Conservation (phyloP, 2,113 vertebrate genomes). For the Grammomys surdaster region DNA sequence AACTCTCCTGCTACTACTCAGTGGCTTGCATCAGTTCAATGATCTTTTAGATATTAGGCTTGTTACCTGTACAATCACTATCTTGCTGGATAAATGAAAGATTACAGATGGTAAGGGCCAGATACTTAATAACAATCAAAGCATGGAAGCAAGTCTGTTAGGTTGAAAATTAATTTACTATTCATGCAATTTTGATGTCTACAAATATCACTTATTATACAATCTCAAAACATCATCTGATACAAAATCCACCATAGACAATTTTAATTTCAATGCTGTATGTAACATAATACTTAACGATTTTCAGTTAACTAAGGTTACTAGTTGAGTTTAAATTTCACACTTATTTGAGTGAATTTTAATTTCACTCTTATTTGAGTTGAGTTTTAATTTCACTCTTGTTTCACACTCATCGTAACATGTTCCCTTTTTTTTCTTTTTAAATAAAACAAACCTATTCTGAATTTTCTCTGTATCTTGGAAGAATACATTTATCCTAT, state of each 20-base stretch:
- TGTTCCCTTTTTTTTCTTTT: background rate
- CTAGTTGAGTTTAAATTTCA: slow-evolving; percentile 43
- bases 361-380: too few species aligned
- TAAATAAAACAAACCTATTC: slow-evolving; percentile 33
- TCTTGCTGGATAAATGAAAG: background rate
- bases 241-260: background rate
- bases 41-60: background rate
- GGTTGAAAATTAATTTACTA: slow-evolving; percentile 5
- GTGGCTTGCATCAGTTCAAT: background rate
- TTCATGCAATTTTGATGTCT: background rate
- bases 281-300: background rate
- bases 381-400: too few species aligned
- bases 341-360: background rate
- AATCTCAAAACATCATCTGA: background rate
- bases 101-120: background rate
- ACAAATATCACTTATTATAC: background rate
- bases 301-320: slow-evolving; percentile 35
- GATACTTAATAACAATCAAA: background rate
- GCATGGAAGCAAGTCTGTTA: background rate
- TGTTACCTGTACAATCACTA: background rate
- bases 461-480: background rate
- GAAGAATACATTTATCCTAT: background rate
- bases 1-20: background rate
- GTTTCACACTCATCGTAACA: background rate
- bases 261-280: background rate